Base-by-base conservation (phyloP, 1,140 invertebrate species). In the Drosophila kohkoa region DNA sequence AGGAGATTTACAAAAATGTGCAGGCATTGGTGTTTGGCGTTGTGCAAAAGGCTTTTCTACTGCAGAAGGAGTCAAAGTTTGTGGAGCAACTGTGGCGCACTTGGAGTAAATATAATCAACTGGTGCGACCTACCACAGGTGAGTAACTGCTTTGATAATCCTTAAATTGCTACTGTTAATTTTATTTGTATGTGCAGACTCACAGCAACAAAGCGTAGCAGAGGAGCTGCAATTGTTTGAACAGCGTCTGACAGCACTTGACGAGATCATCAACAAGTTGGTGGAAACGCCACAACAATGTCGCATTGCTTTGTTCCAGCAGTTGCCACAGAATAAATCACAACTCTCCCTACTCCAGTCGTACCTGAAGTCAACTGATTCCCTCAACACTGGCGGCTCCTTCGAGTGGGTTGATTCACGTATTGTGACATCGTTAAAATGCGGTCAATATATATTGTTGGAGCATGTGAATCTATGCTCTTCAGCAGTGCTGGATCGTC, bases 361-460 rank as follows among this genome's bases (percentile, higher is more conserved):
- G 0, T 87, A 91, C 59, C 75, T 92, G 0, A 82, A 73, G 32
- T 71, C 76, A 54, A 93, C 95, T 5, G 93, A 94, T 32, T 95
- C 94, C 43, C 93, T 97, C 6, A 96, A 96, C 82, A 95, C 95
- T 1, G 96, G 96, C 45, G 96, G 98, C 52, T 96, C 96, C 93
- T 99, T 99, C 93, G 98, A 99, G 93, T 99, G 99, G 99, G 95
- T 99, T 8, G 98, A 99, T 93, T 99, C 98, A 59, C 92, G 97
- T 38, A 94, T 99, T 57, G 96, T 99, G 0, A 97, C 97, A 83
- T 81, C 85, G 11, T 52, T 93, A 1, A 92, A 92, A 30, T 80
- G 72, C 48, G 92, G 92, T 0, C 88, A 92, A 58, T 92, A 83
- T 6, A 91, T 92, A 20, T 67, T 85, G 60, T 57, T 99, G 45